These are phyloP conservation scores for Drosophila anomalata DNA, from an alignment of 2,888 invertebrate genomes.

Conservation along the genomic window DNA sequence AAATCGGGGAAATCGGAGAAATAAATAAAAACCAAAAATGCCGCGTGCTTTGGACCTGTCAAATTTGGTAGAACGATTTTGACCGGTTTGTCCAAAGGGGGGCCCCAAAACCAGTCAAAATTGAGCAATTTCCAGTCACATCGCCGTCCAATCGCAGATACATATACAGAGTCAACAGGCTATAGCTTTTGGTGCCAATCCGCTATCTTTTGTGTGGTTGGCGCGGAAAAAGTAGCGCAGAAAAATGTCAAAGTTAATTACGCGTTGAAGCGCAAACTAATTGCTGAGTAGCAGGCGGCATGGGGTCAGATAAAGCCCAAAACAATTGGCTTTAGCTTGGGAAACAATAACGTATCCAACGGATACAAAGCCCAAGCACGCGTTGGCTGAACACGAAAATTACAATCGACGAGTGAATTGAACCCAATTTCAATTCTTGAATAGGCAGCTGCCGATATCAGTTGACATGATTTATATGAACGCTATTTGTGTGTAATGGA, in stretches of 20 bases:
- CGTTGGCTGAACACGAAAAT: conserved; percentile 49
- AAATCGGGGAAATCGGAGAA: conserved; percentile 26
- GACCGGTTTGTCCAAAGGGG: conserved; percentile 67
- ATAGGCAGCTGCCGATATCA: conserved; percentile 25
- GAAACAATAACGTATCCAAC: conserved; percentile 34
- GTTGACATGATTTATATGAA: conserved; percentile 62
- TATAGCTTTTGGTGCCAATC: conserved; percentile 1
- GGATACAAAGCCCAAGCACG: conserved; percentile 60
- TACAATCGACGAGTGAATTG: conserved; percentile 36
- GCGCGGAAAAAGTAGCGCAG: conserved; percentile 69
- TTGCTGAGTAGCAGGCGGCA: conserved; percentile 38
- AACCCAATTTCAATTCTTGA: conserved; percentile 43
- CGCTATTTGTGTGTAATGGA: conserved; percentile 31
- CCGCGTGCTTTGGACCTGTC: conserved; percentile 58
- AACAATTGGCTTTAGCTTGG: conserved; percentile 53
- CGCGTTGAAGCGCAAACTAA: conserved; percentile 75
- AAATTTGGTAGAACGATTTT: conserved; percentile 75
- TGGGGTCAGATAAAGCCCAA: conserved; percentile 24
- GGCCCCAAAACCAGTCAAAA: conserved; percentile 34
- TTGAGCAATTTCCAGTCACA: conserved; percentile 62
- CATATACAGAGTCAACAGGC: not conserved
- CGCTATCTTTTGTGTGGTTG: conserved; percentile 48
- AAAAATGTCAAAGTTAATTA: conserved; percentile 73
- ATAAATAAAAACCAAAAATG: conserved; percentile 30
- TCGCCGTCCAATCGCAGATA: conserved; percentile 37